Evolutionary conservation across 2,888 invertebrate species (phyloP), one percentile per base, ranked within the genome.

Genomic region (Andrena camellia): DNA sequence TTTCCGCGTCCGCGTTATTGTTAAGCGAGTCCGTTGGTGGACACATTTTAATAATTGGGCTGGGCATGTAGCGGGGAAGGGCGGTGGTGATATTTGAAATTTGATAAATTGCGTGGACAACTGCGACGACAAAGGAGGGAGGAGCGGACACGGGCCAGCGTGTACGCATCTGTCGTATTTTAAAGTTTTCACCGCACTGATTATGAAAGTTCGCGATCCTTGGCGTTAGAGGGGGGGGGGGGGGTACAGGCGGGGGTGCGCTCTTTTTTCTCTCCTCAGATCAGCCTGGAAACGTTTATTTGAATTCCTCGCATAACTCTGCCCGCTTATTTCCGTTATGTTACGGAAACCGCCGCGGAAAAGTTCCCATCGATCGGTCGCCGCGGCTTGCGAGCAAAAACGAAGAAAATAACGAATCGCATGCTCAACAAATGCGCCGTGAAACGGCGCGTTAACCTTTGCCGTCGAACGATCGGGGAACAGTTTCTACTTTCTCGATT

Each of bases 401-500:
- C n/a, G 54, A 60, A 26, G 42, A 35, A 35, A 57, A 42, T 7
- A 68, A 26, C n/a, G 8, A 42, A 62, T 57, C 3, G 17, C 54
- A 13, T 31, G 31, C 8, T 3, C 8, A 54, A 74, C 31, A 67
- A 81, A 81, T 35, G 31, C 59, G 0, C 33, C 26, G 48, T 48
- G 42, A 42, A 50, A 68, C 64, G 59, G 17, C 23, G 60, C 54
- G 70, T 82, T 71, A 77, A 82, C 50, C 67, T 77, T 72, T 68
- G 26, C 33, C 59, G 26, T 71, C 63, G 71, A 77, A 70, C 69
- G 62, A 74, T 74, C 78, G 23, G n/a, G 42, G 35, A 83, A 67
- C 70, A 68, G 60, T 85, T 87, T 84, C 81, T 73, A 82, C 67
- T 74, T 73, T 70, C 79, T 62, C 74, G 81, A 83, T 83, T 84